Conservation (phyloP, 2,797 vertebrate genomes). For the Lacerta viridis region DNA sequence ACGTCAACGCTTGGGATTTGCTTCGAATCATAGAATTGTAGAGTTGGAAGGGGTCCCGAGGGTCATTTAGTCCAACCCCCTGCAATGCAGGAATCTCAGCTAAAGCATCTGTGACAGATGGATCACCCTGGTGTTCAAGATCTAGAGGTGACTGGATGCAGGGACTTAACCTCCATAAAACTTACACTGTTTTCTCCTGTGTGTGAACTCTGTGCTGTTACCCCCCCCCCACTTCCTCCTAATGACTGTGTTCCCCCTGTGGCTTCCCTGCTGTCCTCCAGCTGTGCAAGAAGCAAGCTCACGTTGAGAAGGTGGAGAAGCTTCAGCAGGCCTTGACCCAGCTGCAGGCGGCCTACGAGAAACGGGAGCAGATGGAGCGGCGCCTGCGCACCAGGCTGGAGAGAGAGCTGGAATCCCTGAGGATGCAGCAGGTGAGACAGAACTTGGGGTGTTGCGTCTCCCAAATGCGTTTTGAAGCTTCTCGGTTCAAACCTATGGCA, state of each 20-base stretch:
- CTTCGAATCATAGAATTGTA: no score
- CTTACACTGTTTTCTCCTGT: no score
- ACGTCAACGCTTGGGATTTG: neutral
- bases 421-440: constrained; percentile 85
- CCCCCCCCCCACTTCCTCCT: neutral
- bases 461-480: neutral
- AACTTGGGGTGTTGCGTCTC: rapidly evolving
- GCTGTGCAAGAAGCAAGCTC: constrained; percentile 88
- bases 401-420: constrained; percentile 85
- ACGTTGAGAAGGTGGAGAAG: constrained; percentile 89
- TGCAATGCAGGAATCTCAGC: no score
- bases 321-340: constrained; percentile 89
- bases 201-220: neutral
- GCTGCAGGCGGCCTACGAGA: constrained; percentile 89
- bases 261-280: constrained; percentile 52
- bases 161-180: neutral
- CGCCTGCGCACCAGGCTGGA: constrained; percentile 87
- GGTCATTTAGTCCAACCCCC: no score
- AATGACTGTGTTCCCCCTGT: neutral
- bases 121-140: neutral
- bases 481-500: neutral
- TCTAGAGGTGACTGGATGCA: no score
- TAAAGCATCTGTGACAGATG: no score
- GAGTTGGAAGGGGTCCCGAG: no score
- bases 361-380: constrained; percentile 89